phyloP scores from a whole-genome alignment of 2,113 vertebrate species.

The Sapajus apella region DNA sequence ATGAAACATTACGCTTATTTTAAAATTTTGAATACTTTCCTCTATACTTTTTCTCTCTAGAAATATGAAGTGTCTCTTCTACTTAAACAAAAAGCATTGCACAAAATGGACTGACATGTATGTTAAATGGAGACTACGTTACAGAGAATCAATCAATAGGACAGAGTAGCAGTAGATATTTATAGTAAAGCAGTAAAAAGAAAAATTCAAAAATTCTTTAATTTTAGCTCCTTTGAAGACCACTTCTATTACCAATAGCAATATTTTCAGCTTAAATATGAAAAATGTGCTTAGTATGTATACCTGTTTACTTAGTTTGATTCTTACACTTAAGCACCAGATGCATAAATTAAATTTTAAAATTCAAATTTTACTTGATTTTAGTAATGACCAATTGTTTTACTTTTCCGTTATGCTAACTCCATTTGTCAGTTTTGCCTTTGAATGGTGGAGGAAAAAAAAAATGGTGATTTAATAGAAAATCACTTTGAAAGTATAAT shows the following conservation, averaged over 20 bases:
- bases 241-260: not conserved
- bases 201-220: not conserved
- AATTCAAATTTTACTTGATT: not conserved
- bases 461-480: not conserved
- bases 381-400: not conserved
- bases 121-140: not conserved
- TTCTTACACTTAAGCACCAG: not conserved
- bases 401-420: not conserved
- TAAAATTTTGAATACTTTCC: not conserved
- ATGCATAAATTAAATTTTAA: not conserved
- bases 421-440: not conserved
- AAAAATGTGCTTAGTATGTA: not conserved
- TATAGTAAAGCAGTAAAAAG: not conserved
- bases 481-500: not conserved
- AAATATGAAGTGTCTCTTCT: not conserved
- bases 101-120: not conserved
- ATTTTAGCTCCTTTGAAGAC: not conserved
- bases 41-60: not conserved
- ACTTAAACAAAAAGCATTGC: not conserved
- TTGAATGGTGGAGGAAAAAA: not conserved
- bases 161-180: not conserved
- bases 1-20: not conserved
- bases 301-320: not conserved
- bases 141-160: not conserved
- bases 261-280: not conserved